These are phyloP conservation scores for Plecotus auritus DNA, from an alignment of 2,113 vertebrate genomes.

Conservation along the genomic window DNA sequence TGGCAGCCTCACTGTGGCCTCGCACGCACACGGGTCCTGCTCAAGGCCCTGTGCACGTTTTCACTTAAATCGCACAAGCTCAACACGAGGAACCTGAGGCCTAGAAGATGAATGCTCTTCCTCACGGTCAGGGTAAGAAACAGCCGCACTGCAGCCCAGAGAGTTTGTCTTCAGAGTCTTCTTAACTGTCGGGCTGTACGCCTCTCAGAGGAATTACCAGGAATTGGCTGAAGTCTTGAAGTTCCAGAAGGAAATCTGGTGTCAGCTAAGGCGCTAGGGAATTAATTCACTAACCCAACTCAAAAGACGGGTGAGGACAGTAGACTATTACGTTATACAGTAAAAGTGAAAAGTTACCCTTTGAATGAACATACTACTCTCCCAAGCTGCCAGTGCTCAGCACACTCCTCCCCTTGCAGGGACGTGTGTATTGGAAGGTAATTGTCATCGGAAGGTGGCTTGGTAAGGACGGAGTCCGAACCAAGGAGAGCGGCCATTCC, in stretches of 20 bases:
- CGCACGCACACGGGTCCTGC: accelerated
- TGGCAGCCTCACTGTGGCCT: accelerated
- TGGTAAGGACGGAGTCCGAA: neutral
- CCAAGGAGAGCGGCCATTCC: neutral
- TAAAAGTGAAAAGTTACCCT: neutral
- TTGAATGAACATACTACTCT: neutral
- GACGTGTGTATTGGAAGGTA: neutral
- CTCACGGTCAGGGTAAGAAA: neutral
- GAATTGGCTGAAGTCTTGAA: neutral
- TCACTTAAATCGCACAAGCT: neutral
- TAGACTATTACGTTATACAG: neutral
- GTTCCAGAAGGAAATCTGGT: neutral
- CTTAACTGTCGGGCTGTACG: accelerated
- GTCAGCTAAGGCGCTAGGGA: neutral
- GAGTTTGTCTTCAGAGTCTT: neutral
- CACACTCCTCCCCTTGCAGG: neutral
- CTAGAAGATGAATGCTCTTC: neutral
- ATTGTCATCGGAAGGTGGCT: neutral
- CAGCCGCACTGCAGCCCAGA: neutral
- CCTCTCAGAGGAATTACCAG: neutral
- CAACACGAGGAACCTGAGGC: neutral
- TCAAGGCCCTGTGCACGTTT: neutral
- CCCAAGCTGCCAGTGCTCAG: neutral
- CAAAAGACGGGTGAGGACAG: neutral
- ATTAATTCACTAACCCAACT: neutral